Evolutionary conservation across 2,888 invertebrate species (phyloP), one percentile per base, ranked within the genome.

Genomic region (Linnaemya tessellans): DNA sequence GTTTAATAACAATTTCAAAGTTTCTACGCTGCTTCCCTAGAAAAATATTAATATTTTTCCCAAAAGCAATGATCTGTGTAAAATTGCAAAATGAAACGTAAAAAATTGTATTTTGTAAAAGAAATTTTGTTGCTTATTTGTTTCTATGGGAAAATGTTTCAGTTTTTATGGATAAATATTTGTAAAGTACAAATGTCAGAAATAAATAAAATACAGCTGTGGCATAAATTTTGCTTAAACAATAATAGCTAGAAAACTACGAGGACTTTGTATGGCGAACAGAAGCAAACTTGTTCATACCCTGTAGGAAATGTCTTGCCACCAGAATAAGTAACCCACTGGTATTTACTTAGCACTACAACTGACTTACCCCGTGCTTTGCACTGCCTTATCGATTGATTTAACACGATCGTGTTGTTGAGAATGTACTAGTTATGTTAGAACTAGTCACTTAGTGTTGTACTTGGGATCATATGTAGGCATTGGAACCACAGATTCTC

Each of bases 131-230:
- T 65, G 46, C 10, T 38, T 30, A 18, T 51, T 41, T 64, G 51
- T 41, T 58, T 49, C 62, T 20, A 38, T 54, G 41, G 25, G 46
- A 60, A 60, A 73, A 60, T 35, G 46, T 46, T 73, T 18, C 58
- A 58, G 30, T 30, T 3, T 30, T 3, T 18, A 30, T 64, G 25
- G 15, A 54, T 43, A 77, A 30, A 54, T 65, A 65, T 77, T 67
- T 67, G 54, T 11, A 22, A 20, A 65, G 65, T 43, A 43, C 43
- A 77, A 67, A 65, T 67, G 56, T 77, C 56, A 67, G 75, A 65
- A 77, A 77, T 38, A 51, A 74, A 62, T 65, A 77, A 67, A 65
- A 77, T 65, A 77, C 56, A 65, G 11, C 56, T 64, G 25, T 41
- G 51, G 1, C 1, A 64, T 13, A 35, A 46, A 49, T 58, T 71